A percentile compares a stretch with the other conserved stretches of the same genome.
Conservation (phyloP, 1,140 invertebrate genomes). For the Bursaphelenchus mucronatus region DNA sequence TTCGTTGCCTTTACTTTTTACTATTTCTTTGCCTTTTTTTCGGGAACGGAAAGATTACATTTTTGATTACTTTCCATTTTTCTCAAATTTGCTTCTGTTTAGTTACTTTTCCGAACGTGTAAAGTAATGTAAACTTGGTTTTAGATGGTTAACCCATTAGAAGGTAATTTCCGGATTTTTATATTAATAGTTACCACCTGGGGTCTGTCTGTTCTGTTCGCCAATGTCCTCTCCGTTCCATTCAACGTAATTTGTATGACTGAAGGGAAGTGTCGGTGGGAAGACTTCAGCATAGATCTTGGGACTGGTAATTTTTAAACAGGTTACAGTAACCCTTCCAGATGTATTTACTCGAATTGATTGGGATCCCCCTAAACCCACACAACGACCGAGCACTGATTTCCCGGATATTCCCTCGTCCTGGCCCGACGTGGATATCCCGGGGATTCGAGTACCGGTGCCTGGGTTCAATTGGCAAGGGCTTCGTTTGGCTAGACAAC, state of each 20-base stretch:
- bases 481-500: constrained; percentile 37
- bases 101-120: background rate
- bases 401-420: constrained; percentile 13
- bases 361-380: constrained; percentile 35
- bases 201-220: constrained; percentile 47
- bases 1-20: background rate
- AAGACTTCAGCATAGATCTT: constrained; percentile 50
- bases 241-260: constrained; percentile 49
- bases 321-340: constrained; percentile 3
- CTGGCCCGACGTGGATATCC: constrained; percentile 33
- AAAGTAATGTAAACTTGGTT: background rate
- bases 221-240: constrained; percentile 46
- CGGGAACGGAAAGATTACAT: background rate
- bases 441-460: constrained; percentile 27
- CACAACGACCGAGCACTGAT: constrained; percentile 3
- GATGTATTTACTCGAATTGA: constrained; percentile 46
- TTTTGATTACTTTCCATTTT: too few relatives aligned
- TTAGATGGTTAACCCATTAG: constrained; percentile 23
- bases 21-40: constrained; percentile 3
- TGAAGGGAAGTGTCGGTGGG: constrained; percentile 37
- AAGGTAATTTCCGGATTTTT: constrained; percentile 37
- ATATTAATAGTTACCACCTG: constrained; percentile 40
- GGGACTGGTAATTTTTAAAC: constrained; percentile 33
- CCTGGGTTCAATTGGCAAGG: constrained; percentile 51
- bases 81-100: background rate